These are phyloP conservation scores for Phaetusa simplex DNA, from an alignment of 2,113 vertebrate genomes.

Conservation along the genomic window DNA sequence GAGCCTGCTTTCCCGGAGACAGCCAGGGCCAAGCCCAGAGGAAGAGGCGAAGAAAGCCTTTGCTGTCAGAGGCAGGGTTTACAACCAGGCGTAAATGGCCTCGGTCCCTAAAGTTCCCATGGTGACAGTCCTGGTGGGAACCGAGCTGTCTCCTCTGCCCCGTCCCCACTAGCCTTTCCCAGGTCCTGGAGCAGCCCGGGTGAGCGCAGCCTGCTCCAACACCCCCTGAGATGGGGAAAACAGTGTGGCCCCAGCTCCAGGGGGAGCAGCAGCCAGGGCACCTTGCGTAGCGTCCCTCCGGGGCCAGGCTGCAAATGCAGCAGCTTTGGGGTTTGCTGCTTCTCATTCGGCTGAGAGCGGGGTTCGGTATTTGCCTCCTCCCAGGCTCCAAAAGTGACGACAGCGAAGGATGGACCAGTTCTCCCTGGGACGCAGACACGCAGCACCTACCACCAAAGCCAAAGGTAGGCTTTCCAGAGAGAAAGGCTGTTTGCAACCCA, in stretches of 20 bases:
- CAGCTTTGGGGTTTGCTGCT: background rate
- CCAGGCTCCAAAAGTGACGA: background rate
- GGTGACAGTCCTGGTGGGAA: constrained; percentile 39
- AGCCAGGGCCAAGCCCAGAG: constrained; percentile 28
- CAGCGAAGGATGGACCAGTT: background rate
- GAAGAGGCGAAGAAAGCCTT: constrained; percentile 47
- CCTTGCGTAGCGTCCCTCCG: background rate
- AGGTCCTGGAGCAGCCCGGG: background rate
- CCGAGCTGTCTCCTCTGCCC: background rate
- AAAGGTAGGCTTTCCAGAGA: background rate
- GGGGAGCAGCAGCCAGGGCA: background rate
- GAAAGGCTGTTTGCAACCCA: background rate
- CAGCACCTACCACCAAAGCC: background rate
- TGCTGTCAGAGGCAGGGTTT: constrained; percentile 57
- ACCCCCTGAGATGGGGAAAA: rapidly evolving
- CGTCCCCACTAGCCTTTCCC: background rate
- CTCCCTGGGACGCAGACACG: background rate
- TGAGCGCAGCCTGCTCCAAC: background rate
- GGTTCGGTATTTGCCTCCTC: background rate
- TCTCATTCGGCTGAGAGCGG: background rate
- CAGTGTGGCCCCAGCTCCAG: background rate
- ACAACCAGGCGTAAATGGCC: constrained; percentile 28
- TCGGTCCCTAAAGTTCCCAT: constrained; percentile 42
- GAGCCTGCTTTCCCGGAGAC: constrained; percentile 30
- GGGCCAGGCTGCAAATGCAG: background rate